Evolutionary conservation across 2,888 invertebrate genomes (phyloP).

Genomic region (Xestia xanthographa): DNA sequence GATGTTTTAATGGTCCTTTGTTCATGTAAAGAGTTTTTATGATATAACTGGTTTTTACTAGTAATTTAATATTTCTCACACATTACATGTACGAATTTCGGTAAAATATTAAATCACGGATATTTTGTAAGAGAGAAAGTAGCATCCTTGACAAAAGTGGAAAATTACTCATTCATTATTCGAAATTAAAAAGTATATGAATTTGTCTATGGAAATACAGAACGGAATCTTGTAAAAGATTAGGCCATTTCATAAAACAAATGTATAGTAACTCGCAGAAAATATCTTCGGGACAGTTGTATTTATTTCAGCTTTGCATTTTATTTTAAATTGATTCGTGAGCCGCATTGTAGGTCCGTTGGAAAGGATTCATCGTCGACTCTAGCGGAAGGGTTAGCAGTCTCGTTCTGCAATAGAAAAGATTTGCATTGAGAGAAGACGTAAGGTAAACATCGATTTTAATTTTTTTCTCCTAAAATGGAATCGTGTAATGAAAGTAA

Average conservation of each 20-base stretch:
- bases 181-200: constrained; percentile 85
- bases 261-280: constrained; percentile 91
- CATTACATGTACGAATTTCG: neutral
- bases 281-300: constrained; percentile 90
- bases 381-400: constrained; percentile 89
- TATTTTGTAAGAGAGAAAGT: constrained; percentile 64
- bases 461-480: constrained; percentile 85
- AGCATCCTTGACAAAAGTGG: constrained; percentile 76
- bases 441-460: constrained; percentile 91
- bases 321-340: constrained; percentile 90
- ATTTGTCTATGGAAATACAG: constrained; percentile 90
- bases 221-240: constrained; percentile 91
- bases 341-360: constrained; percentile 86
- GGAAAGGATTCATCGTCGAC: constrained; percentile 87
- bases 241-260: constrained; percentile 91
- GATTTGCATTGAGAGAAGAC: constrained; percentile 90
- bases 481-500: constrained; percentile 80
- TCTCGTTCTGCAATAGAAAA: constrained; percentile 90
- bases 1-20: constrained; percentile 31
- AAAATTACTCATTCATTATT: constrained; percentile 81
- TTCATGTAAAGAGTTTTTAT: constrained; percentile 2
- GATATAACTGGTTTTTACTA: neutral
- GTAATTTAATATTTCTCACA: neutral
- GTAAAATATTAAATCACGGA: constrained; percentile 21
- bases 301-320: constrained; percentile 91